Conservation (phyloP, 2,113 vertebrate genomes). For the Tympanuchus pallidicinctus region DNA sequence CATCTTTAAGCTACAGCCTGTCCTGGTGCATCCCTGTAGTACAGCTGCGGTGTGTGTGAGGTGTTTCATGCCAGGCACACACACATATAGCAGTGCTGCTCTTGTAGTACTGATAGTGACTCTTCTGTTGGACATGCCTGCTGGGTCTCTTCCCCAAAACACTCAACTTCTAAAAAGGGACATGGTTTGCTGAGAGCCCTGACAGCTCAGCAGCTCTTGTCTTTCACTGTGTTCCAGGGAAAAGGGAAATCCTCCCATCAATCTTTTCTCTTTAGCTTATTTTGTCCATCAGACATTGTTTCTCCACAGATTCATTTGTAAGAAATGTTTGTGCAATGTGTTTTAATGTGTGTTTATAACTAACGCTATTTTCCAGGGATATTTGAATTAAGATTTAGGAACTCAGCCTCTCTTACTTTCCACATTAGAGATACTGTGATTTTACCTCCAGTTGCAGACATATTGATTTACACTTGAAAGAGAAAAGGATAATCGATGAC, state of each 20-base stretch:
- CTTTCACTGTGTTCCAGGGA: not conserved
- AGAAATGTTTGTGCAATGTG: not conserved
- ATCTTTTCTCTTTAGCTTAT: not conserved
- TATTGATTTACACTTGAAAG: slow-evolving; percentile 2
- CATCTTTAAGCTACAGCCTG: not conserved
- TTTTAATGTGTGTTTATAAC: not conserved
- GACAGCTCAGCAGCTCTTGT: not conserved
- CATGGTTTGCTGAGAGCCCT: not conserved
- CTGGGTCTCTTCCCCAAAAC: not conserved
- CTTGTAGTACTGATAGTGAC: fast-evolving
- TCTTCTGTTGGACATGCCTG: not conserved
- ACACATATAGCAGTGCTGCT: fast-evolving
- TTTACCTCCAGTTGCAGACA: not conserved
- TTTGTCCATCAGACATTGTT: not conserved
- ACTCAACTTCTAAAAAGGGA: fast-evolving
- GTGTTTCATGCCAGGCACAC: fast-evolving
- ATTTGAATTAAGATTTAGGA: slow-evolving; percentile 16
- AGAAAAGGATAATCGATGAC: not conserved
- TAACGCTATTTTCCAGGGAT: not conserved
- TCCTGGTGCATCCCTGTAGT: not conserved
- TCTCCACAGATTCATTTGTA: not conserved
- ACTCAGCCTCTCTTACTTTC: not conserved
- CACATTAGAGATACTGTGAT: slow-evolving; percentile 9
- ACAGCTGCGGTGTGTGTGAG: fast-evolving
- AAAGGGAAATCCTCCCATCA: not conserved